Percentiles rank a stretch among this genome's conserved stretches.
These are phyloP conservation scores for Marronus borbonicus DNA, from an alignment of 2,888 invertebrate species.

Conservation along the genomic window DNA sequence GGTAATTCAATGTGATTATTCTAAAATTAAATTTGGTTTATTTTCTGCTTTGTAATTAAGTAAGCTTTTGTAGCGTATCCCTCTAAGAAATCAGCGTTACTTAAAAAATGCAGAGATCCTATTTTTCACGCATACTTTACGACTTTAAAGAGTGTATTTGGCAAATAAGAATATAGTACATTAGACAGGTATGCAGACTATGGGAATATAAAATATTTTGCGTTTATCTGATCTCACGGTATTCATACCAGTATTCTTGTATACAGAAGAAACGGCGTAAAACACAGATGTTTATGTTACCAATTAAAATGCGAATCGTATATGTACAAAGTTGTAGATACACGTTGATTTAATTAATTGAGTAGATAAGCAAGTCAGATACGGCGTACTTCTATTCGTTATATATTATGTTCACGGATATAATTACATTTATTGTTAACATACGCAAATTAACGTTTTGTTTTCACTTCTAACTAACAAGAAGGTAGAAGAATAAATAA, in stretches of 20 bases:
- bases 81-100: no score
- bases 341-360: slow-evolving; percentile 41
- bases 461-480: not conserved
- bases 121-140: not conserved
- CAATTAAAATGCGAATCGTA: slow-evolving; percentile 34
- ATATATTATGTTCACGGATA: slow-evolving; percentile 13
- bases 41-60: no score
- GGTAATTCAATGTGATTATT: no score
- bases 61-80: no score
- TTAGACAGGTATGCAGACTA: not conserved
- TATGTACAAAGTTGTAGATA: slow-evolving; percentile 29
- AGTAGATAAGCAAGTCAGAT: slow-evolving; percentile 31
- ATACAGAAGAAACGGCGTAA: slow-evolving; percentile 12
- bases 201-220: slow-evolving; percentile 7
- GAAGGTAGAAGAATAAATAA: slow-evolving; percentile 13
- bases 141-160: not conserved
- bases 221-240: slow-evolving; percentile 19
- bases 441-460: slow-evolving; percentile 26
- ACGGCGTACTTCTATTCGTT: not conserved
- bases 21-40: no score
- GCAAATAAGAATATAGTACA: slow-evolving; percentile 14
- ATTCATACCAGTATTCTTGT: not conserved
- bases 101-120: no score
- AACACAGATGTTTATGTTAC: slow-evolving; percentile 31
- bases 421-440: slow-evolving; percentile 36